Evolutionary conservation across 2,797 vertebrate genomes (phyloP), one percentile per base, ranked within the genome.

Genomic region (Bothrops alternatus): DNA sequence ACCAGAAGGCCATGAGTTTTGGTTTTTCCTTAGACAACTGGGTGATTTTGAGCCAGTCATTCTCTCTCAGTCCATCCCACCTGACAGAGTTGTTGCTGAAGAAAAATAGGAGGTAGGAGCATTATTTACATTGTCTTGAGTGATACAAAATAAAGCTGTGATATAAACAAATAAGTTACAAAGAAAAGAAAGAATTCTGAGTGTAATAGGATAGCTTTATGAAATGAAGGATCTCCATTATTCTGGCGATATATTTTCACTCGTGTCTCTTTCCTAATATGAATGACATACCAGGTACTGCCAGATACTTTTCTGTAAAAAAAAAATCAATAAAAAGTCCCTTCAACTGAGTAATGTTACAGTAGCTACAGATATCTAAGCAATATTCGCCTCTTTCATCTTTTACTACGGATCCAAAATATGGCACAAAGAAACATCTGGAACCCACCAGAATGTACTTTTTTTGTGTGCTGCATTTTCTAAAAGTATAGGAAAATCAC

Each of bases 401-500:
- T 88, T 86, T 53, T 37, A 90, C 88, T 73, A 47, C 32, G 20
- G 2, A 23, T 0, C 58, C 73, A 93, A 95, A 93, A 58, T 65
- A 90, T 1, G 0, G 50, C 60, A 91, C 61, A 6, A 56, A 94
- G 20, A 93, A 55, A 56, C n/a, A 92, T 87, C 86, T 63, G 26
- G 25, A 91, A 69, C 88, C 89, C 89, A 92, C 14, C 92, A 86
- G 20, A 96, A 91, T 93, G 90, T 89, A 12, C 25, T 42, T 65
- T 20, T 94, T 92, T 94, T 94, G 93, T 65, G 13, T n/a, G 32
- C 86, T 92, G 53, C 90, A 91, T 96, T 97, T 96, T 96, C 91
- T 93, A 95, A 96, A 95, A 96, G 0, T 89, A 87, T 91, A 94
- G 95, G 96, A 96, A 93, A 89, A 95, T 91, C 92, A 92, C 93